These are phyloP conservation scores for Rugalucina vietnamica DNA, from an alignment of 2,888 invertebrate genomes.

Conservation along the genomic window DNA sequence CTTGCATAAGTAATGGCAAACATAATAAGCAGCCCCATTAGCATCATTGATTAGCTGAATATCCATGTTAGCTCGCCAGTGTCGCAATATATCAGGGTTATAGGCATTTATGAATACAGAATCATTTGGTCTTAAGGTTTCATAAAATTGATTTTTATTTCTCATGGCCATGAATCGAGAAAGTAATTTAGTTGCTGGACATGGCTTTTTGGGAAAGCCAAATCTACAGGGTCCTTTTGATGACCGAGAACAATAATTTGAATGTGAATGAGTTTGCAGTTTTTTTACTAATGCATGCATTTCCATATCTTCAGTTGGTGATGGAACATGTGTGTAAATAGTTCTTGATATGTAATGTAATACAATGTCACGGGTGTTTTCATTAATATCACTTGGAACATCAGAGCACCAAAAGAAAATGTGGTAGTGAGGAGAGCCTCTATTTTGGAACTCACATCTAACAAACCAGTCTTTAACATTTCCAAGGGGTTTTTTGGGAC, in stretches of 20 bases:
- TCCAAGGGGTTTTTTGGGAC: not conserved
- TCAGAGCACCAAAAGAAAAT: constrained; percentile 11
- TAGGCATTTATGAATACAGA: constrained; percentile 31
- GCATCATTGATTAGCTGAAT: constrained; percentile 44
- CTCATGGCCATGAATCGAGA: not conserved
- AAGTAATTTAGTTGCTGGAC: not conserved
- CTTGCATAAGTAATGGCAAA: constrained; percentile 42
- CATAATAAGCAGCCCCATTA: constrained; percentile 50
- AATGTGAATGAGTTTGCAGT: not conserved
- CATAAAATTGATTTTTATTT: constrained; percentile 39
- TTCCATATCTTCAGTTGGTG: not conserved
- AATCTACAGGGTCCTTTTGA: not conserved
- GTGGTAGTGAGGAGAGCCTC: constrained; percentile 20
- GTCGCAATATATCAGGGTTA: constrained; percentile 34
- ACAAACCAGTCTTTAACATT: not conserved
- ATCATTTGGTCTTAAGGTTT: constrained; percentile 4
- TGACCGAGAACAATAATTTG: not conserved
- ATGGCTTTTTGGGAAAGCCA: not conserved
- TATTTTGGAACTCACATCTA: constrained; percentile 9
- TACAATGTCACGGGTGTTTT: not conserved
- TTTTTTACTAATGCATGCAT: not conserved
- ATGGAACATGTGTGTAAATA: not conserved
- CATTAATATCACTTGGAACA: not conserved
- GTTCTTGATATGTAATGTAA: not conserved
- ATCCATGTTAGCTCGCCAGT: constrained; percentile 55